Evolutionary conservation across 1,140 invertebrate genomes (phyloP).

Genomic region (Cyrtorhinus lividipennis): DNA sequence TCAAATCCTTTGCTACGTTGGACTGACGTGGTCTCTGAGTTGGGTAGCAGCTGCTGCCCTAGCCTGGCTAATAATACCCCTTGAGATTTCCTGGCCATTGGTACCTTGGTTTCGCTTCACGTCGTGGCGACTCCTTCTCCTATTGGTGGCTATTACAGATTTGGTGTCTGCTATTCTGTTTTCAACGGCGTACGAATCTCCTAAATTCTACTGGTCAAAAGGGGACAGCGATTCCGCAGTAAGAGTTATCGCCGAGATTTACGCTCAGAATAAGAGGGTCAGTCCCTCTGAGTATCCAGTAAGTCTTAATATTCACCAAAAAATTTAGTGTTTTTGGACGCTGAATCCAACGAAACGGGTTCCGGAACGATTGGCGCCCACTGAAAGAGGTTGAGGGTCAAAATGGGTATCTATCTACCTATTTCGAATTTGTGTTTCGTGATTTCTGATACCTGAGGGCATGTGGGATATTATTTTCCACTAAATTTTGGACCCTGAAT

Average conservation of each 20-base stretch:
- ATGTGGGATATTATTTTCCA: too few species aligned
- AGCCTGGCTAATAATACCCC: slow-evolving; percentile 33
- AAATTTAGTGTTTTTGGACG: too few species aligned
- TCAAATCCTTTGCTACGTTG: slow-evolving; percentile 41
- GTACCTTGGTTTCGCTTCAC: slow-evolving; percentile 31
- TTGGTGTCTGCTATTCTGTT: slow-evolving; percentile 36
- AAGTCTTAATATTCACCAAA: too few species aligned
- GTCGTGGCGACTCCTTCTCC: slow-evolving; percentile 49
- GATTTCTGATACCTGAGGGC: too few species aligned
- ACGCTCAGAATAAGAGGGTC: slow-evolving; percentile 40
- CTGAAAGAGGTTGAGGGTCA: too few species aligned
- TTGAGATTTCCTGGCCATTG: background rate
- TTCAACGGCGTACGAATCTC: slow-evolving; percentile 52
- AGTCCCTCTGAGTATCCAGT: slow-evolving; percentile 36
- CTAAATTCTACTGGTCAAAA: slow-evolving; percentile 53
- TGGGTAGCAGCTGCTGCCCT: slow-evolving; percentile 46
- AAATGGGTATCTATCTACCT: too few species aligned
- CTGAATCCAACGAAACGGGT: too few species aligned
- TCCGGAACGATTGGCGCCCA: too few species aligned
- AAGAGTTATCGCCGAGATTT: slow-evolving; percentile 41
- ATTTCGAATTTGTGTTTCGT: too few species aligned
- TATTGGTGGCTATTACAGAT: slow-evolving; percentile 39
- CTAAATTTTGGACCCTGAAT: too few species aligned
- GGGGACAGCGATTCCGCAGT: slow-evolving; percentile 44
- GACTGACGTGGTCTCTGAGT: slow-evolving; percentile 43